A percentile compares a stretch with the other conserved stretches of the same genome.
Evolutionary conservation across 2,113 vertebrate species (phyloP).

Genomic region (Pyxicephalus adspersus): DNA sequence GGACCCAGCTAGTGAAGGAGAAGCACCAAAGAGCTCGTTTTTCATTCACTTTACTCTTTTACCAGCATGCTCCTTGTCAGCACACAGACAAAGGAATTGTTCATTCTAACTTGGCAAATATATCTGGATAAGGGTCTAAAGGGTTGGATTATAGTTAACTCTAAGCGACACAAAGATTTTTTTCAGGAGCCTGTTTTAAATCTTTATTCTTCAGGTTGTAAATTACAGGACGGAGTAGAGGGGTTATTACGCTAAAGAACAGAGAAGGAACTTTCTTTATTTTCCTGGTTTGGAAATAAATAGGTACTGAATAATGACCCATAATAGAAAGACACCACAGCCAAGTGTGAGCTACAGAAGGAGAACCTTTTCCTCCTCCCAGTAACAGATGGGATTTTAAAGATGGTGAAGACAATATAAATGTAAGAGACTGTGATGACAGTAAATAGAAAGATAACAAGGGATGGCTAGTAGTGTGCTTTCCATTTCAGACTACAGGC

Average conservation of each 20-base stretch:
- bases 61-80: no score
- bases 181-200: conserved; percentile 46
- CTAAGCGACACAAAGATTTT: not conserved
- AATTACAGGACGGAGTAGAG: conserved; percentile 63
- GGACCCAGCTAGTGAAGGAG: not conserved
- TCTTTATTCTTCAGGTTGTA: conserved; percentile 64
- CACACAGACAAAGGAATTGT: no score
- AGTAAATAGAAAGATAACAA: conserved; percentile 40
- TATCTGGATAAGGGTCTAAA: not conserved
- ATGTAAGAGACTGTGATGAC: conserved; percentile 55
- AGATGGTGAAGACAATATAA: conserved; percentile 51
- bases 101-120: no score
- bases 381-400: conserved; percentile 45
- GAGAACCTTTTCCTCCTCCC: conserved; percentile 62
- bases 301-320: conserved; percentile 61
- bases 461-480: conserved; percentile 34
- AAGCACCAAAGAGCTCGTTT: no score
- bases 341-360: conserved; percentile 63
- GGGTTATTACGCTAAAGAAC: conserved; percentile 60
- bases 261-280: conserved; percentile 62
- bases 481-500: no score
- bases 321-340: conserved; percentile 60
- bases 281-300: conserved; percentile 49
- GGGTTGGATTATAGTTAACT: not conserved
- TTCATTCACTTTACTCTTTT: no score